Evolutionary conservation across 2,797 vertebrate species (phyloP).

Genomic region (Odontamblyopus lacepedii): DNA sequence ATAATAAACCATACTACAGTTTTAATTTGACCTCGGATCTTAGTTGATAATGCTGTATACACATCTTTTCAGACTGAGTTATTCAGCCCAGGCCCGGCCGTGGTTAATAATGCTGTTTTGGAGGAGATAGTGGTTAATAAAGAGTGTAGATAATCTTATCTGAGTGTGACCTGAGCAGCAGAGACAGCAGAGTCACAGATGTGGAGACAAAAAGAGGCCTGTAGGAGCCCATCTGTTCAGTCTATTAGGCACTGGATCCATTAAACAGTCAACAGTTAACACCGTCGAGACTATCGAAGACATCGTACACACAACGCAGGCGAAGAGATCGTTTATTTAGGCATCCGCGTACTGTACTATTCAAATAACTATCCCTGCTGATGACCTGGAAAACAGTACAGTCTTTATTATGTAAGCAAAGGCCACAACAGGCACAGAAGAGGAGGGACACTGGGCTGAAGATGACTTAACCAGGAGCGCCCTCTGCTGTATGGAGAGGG

Average conservation of each 20-base stretch:
- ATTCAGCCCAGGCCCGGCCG: slow-evolving; percentile 4
- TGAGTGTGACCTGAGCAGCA: slow-evolving; percentile 35
- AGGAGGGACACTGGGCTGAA: background rate
- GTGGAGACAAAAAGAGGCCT: slow-evolving; percentile 46
- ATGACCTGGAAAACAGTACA: background rate
- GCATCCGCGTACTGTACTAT: background rate
- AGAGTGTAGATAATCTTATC: slow-evolving; percentile 61
- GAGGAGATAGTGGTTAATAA: slow-evolving; percentile 48
- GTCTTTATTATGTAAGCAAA: background rate
- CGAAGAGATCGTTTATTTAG: background rate
- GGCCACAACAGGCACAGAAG: background rate
- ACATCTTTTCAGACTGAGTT: slow-evolving; percentile 1
- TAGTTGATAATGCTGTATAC: background rate
- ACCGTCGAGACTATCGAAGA: background rate
- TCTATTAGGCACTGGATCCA: slow-evolving; percentile 24
- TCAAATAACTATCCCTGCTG: no score
- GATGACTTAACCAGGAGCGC: slow-evolving; percentile 28
- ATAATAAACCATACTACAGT: background rate
- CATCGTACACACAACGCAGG: background rate
- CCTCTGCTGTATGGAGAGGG: slow-evolving; percentile 35
- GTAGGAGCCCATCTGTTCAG: slow-evolving; percentile 34
- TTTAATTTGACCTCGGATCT: background rate
- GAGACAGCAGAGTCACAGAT: slow-evolving; percentile 48
- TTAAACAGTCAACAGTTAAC: background rate
- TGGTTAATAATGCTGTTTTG: slow-evolving; percentile 22